Conservation (phyloP, 2,113 vertebrate genomes). For the Atlantisia rogersi region DNA sequence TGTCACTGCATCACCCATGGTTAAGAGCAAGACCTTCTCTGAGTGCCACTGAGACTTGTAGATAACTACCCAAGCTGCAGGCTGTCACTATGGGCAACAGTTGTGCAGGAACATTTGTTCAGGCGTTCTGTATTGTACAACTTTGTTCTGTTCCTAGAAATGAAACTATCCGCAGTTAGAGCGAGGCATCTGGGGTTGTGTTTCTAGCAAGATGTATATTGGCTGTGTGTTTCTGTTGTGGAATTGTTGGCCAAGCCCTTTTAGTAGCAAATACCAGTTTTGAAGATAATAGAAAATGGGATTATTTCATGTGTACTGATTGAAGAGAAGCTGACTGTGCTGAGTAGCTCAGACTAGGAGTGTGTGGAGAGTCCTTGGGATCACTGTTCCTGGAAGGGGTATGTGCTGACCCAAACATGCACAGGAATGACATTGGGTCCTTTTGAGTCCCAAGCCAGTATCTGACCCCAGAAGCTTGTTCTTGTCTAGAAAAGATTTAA, state of each 20-base stretch:
- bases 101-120: not conserved
- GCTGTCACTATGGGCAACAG: not conserved
- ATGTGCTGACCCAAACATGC: not conserved
- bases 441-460: not conserved
- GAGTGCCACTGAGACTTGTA: not conserved
- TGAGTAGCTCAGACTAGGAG: not conserved
- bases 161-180: not conserved
- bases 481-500: not conserved
- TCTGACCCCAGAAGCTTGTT: not conserved
- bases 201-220: conserved; percentile 24
- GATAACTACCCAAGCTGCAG: not conserved
- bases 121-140: not conserved
- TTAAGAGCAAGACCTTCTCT: not conserved
- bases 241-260: conserved; percentile 26
- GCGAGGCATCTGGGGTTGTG: not conserved
- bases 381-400: not conserved
- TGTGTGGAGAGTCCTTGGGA: not conserved
- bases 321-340: not conserved
- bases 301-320: not conserved
- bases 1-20: not conserved
- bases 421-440: not conserved
- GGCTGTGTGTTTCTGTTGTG: conserved; percentile 2
- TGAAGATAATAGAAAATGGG: not conserved
- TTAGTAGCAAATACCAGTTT: not conserved
- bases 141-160: not conserved